These are phyloP conservation scores for Caenorhabditis tropicalis DNA, from an alignment of 1,140 invertebrate genomes.

Conservation along the genomic window DNA sequence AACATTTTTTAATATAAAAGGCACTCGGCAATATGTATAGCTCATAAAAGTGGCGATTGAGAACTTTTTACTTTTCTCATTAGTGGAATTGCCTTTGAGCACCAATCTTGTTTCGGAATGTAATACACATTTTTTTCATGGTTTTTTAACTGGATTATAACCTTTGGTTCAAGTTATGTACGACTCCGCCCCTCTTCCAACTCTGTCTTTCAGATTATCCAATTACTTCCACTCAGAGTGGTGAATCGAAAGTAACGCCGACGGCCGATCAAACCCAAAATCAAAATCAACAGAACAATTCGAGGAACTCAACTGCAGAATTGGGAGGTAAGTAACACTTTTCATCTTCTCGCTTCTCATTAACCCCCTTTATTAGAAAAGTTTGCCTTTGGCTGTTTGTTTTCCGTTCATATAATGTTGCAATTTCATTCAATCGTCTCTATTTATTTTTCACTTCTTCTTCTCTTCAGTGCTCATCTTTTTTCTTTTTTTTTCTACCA, in stretches of 20 bases:
- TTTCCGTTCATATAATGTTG: conserved; percentile 33
- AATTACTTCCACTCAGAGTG: not conserved
- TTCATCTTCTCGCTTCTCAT: not conserved
- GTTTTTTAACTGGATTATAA: not conserved
- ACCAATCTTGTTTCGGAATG: too few relatives aligned
- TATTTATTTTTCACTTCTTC: not conserved
- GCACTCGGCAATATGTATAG: too few relatives aligned
- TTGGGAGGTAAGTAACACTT: not conserved
- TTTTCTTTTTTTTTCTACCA: not conserved
- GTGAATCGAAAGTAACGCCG: conserved; percentile 3
- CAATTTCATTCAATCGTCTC: conserved; percentile 4
- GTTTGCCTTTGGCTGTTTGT: conserved; percentile 33
- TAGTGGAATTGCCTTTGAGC: not conserved
- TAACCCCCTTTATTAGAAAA: conserved; percentile 10
- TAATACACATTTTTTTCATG: not conserved
- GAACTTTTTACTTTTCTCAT: not conserved
- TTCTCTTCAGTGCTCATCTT: not conserved
- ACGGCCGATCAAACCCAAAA: not conserved
- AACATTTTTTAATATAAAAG: not conserved
- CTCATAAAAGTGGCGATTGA: not conserved
- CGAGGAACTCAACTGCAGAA: not conserved
- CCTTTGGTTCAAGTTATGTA: too few relatives aligned
- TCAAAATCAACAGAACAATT: conserved; percentile 12
- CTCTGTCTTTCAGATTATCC: not conserved
- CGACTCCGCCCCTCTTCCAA: not conserved